These are phyloP conservation scores for Drosophila sproati DNA, from an alignment of 1,140 invertebrate species.

Conservation along the genomic window DNA sequence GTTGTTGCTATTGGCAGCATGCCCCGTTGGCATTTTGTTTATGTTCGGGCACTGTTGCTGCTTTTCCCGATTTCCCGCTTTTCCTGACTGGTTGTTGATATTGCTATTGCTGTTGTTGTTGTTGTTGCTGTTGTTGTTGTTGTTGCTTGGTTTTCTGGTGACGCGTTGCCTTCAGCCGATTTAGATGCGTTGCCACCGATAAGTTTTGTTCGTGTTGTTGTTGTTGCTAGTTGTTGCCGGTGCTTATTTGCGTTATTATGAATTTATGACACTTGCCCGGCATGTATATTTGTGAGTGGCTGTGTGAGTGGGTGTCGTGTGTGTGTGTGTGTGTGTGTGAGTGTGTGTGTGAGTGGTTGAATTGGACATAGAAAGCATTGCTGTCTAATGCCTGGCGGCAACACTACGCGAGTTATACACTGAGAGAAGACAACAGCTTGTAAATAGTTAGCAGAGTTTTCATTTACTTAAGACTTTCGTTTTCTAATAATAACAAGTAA, in stretches of 20 bases:
- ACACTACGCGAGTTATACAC: constrained; percentile 13
- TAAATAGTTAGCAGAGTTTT: no score
- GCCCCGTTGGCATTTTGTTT: constrained; percentile 54
- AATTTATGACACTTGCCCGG: constrained; percentile 77
- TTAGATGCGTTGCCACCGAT: constrained; percentile 67
- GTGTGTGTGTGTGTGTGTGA: neutral
- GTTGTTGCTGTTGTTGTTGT: constrained; percentile 26
- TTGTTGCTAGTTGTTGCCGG: constrained; percentile 38
- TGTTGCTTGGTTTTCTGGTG: constrained; percentile 13
- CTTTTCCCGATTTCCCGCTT: no score
- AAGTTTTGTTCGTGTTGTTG: constrained; percentile 52
- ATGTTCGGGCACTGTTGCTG: neutral
- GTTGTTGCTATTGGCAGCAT: constrained; percentile 73
- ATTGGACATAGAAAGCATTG: neutral
- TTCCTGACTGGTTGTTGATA: constrained; percentile 23
- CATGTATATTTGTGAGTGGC: constrained; percentile 45
- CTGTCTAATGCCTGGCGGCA: neutral
- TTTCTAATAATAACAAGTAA: no score
- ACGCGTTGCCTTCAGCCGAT: constrained; percentile 46
- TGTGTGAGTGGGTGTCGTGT: neutral
- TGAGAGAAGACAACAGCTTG: neutral
- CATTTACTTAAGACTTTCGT: no score
- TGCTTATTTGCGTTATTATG: constrained; percentile 83
- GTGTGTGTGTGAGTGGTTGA: neutral
- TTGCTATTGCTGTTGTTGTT: neutral